Conservation (phyloP, 2,888 invertebrate genomes). For the Stramonita haemastoma region DNA sequence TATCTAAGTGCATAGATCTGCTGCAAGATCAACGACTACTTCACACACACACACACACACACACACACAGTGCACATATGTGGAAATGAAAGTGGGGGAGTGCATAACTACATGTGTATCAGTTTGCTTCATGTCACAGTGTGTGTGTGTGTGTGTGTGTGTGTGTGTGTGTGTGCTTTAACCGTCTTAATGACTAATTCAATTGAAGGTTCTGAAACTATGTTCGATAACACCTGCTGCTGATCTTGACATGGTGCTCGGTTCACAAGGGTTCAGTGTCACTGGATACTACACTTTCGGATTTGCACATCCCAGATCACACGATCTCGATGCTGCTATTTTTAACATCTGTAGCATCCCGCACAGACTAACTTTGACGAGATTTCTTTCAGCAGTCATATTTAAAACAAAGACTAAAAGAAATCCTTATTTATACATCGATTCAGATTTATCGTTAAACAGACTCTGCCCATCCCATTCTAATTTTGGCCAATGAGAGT, state of each 20-base stretch:
- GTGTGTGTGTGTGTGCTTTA: not conserved
- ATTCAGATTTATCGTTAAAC: not conserved
- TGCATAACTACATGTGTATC: too few relatives aligned
- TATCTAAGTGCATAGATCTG: too few relatives aligned
- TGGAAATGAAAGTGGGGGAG: too few relatives aligned
- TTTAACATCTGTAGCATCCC: not conserved
- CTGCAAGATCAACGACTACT: too few relatives aligned
- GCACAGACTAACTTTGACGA: not conserved
- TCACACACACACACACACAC: too few relatives aligned
- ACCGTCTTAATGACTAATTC: not conserved
- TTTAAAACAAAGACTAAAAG: not conserved
- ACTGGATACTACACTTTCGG: slow-evolving; percentile 4
- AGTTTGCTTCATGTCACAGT: too few relatives aligned
- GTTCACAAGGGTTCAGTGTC: too few relatives aligned
- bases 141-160: not conserved
- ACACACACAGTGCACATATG: too few relatives aligned
- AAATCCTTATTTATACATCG: not conserved
- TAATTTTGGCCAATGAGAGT: slow-evolving; percentile 42
- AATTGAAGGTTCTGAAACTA: too few relatives aligned
- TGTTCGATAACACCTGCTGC: too few relatives aligned
- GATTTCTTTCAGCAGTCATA: too few relatives aligned
- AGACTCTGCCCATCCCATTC: not conserved
- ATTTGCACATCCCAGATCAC: not conserved
- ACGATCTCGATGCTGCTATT: not conserved
- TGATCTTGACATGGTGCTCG: too few relatives aligned